phyloP scores from a whole-genome alignment of 2,113 vertebrate genomes.

The Crotalus horridus region DNA sequence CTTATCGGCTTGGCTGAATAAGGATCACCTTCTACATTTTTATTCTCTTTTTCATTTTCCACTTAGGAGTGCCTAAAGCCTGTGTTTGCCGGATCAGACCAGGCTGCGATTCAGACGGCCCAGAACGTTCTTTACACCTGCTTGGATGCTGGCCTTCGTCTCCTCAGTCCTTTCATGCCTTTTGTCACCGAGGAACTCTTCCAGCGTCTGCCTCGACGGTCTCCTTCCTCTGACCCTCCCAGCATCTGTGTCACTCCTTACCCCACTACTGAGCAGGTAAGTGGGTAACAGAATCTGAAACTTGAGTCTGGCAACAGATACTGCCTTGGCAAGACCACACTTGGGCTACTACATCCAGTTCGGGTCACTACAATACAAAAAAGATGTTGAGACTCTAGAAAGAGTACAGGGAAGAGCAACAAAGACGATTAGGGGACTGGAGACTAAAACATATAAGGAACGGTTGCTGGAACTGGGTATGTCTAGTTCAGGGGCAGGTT shows the following conservation, averaged over 20 bases:
- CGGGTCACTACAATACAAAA: not conserved
- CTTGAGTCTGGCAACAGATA: not conserved
- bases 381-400: not conserved
- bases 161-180: conserved; percentile 87
- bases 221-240: conserved; percentile 57
- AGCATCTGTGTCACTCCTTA: conserved; percentile 80
- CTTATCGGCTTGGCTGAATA: not conserved
- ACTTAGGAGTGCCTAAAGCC: conserved; percentile 86
- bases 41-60: not conserved
- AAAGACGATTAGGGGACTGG: not conserved
- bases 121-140: conserved; percentile 86
- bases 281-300: not conserved
- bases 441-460: not conserved
- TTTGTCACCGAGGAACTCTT: conserved; percentile 87
- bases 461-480: not conserved
- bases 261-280: conserved; percentile 77
- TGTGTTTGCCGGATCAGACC: conserved; percentile 65
- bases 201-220: conserved; percentile 80
- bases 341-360: not conserved
- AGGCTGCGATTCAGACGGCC: conserved; percentile 64
- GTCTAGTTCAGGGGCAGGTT: not conserved
- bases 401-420: too few species aligned
- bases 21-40: not conserved
- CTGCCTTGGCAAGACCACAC: not conserved
- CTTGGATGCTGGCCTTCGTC: conserved; percentile 80